Conservation (phyloP, 2,888 invertebrate species). For the Elmis aenea region DNA sequence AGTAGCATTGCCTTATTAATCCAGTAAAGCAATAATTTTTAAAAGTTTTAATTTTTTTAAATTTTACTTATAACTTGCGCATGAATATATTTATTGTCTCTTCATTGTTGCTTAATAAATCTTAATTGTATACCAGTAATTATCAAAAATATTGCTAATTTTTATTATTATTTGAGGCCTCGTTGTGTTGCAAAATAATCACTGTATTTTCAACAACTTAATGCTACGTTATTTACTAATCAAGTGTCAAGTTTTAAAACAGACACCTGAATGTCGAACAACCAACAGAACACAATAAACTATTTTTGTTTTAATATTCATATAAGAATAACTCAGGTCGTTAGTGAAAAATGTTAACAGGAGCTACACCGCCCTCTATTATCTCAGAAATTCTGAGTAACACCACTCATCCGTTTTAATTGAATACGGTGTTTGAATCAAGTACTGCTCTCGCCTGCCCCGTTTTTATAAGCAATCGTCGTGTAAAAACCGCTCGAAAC, state of each 20-base stretch:
- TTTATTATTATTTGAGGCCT: too few relatives aligned
- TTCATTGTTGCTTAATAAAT: too few relatives aligned
- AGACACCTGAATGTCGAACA: conserved; percentile 33
- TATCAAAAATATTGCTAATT: too few relatives aligned
- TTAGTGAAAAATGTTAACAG: conserved; percentile 41
- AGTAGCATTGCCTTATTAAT: too few relatives aligned
- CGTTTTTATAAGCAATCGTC: neutral
- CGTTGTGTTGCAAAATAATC: too few relatives aligned
- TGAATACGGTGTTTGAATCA: conserved; percentile 32
- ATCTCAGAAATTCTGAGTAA: conserved; percentile 37
- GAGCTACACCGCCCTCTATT: conserved; percentile 37
- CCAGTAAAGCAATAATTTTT: too few relatives aligned
- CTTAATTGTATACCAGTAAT: too few relatives aligned
- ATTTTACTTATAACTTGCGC: too few relatives aligned
- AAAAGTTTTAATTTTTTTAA: too few relatives aligned
- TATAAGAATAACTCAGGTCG: conserved; percentile 30
- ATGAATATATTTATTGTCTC: too few relatives aligned
- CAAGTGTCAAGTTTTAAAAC: conserved; percentile 37
- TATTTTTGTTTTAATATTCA: conserved; percentile 33
- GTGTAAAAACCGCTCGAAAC: conserved; percentile 24
- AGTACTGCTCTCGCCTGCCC: conserved; percentile 4
- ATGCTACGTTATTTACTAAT: conserved; percentile 38
- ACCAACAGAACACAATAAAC: conserved; percentile 27
- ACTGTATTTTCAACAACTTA: too few relatives aligned
- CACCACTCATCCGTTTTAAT: conserved; percentile 43